Base-by-base conservation (phyloP, 2,113 vertebrate species). In the Otocyon megalotis region DNA sequence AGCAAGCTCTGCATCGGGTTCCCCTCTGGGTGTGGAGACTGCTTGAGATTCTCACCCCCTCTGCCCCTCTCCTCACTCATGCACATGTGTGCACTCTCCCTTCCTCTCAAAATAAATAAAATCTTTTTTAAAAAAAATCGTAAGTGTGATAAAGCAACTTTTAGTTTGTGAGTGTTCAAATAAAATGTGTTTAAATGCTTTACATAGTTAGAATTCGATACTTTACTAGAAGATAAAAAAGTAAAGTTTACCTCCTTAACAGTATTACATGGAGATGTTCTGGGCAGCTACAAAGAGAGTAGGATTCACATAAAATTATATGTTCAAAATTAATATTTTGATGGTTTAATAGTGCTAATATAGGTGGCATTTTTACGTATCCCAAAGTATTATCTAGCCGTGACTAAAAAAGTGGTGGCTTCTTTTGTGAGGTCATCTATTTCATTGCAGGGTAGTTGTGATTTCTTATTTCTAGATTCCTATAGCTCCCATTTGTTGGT, bases 181-280 rank as follows among this genome's bases (percentile, higher is more conserved):
- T 16, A 60, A 22, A 77, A 69, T 63, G 16, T 13, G 72, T 20
- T 79, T 20, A 77, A 62, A 69, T 77, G 7, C 20, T 86, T 43
- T 94, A 9, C 2, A 26, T 30, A 63, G 5, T 35, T 80, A 74
- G 20, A 84, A 12, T 71, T 92, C 17, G 28, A 5, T 60, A 71
- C 60, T 63, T 96, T 56, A 76, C 65, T 94, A 80, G 84, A 74
- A 86, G 14, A 72, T 53, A 62, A 72, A 90, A 84, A 12, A 83
- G 30, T 9, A 54, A 79, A 65, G 12, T 9, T 86, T 54, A 50
- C 37, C 2, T 85, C 8, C 54, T 85, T 37, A 62, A n/a, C 4
- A 77, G 8, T 37, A 10, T n/a, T 86, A 74, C 35, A 32, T 56
- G 7, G 58, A 63, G 71, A 13, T 76, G 3, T 76, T 0, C 22